These are phyloP conservation scores for Drosophila limbata DNA, from an alignment of 2,888 invertebrate species.

Conservation along the genomic window DNA sequence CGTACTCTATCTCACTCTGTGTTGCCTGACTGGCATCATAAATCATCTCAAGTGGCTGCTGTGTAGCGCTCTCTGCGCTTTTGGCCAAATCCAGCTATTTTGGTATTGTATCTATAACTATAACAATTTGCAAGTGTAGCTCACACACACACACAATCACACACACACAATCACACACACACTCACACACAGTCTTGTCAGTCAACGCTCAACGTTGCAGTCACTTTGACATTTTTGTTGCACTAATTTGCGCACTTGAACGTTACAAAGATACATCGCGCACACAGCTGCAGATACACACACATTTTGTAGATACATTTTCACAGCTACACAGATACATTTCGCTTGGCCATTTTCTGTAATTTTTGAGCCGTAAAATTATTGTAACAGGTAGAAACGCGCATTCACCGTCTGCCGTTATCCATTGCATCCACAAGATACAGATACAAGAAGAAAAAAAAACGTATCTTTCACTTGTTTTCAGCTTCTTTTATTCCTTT, in stretches of 20 bases:
- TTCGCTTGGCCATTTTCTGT: conserved; percentile 13
- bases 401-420: conserved; percentile 26
- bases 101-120: conserved; percentile 63
- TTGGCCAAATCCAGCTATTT: conserved; percentile 55
- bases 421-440: conserved; percentile 56
- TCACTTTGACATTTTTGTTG: conserved; percentile 32
- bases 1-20: conserved; percentile 10
- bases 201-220: conserved; percentile 15
- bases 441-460: conserved; percentile 30
- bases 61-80: conserved; percentile 30
- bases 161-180: conserved; percentile 1
- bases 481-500: conserved; percentile 1
- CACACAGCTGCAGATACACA: neutral
- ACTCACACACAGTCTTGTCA: conserved; percentile 1
- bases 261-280: conserved; percentile 13
- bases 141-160: conserved; percentile 51
- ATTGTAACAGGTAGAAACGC: conserved; percentile 57
- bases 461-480: conserved; percentile 21
- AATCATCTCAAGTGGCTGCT: conserved; percentile 81
- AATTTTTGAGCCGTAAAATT: conserved; percentile 39
- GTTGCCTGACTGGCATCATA: conserved; percentile 74
- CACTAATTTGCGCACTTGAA: conserved; percentile 49
- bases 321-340: conserved; percentile 11
- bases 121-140: conserved; percentile 75
- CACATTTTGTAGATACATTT: conserved; percentile 1